Base-by-base conservation (phyloP, 2,113 vertebrate genomes). In the Syngnathoides biaculeatus region DNA sequence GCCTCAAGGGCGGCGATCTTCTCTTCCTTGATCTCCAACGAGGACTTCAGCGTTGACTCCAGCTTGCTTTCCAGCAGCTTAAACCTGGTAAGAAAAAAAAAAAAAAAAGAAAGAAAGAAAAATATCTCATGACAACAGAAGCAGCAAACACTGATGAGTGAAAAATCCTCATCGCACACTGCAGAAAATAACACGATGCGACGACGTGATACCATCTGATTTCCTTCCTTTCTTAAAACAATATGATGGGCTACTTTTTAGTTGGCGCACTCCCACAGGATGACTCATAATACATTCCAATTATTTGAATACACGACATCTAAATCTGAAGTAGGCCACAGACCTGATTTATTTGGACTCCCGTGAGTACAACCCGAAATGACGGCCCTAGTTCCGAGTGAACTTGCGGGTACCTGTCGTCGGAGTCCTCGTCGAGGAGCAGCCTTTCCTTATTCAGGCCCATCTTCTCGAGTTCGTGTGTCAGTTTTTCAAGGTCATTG, bases 1-100 rank as follows among this genome's bases (percentile, higher is more conserved):
- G 97, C 97, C 88, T 99, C 97, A 59, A 99, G 88, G 78, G 97
- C 95, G 50, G 96, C 94, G 60, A 99, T 99, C 92, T 99, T 99
- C 91, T 99, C 96, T 90, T 96, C 95, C 87, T 98, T 98, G 75
- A 99, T 97, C 93, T 98, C 97, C 45, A 99, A 89, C 13, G 96
- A 95, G 52, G 95, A 97, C 81, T 98, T 99, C 65, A 98, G 85
- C 0, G 96, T 95, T 0, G 95, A 97, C 91, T 99, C 96, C 79
- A 99, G 90, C 82, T 94, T 97, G 56, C 94, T 95, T 90, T 98
- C 97, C 87, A 99, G 86, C 81, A 98, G 94, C 84, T 92, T 96
- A 81, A 95, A 99, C 79, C 96, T 98, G 80, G 89, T 35, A 35
- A n/a, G 68, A 26, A 66, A 27, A 73, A 20, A 81, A 15, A 58